Evolutionary conservation across 2,888 invertebrate genomes (phyloP), one percentile per base, ranked within the genome.

Genomic region (Phyllotreta cruciferae): DNA sequence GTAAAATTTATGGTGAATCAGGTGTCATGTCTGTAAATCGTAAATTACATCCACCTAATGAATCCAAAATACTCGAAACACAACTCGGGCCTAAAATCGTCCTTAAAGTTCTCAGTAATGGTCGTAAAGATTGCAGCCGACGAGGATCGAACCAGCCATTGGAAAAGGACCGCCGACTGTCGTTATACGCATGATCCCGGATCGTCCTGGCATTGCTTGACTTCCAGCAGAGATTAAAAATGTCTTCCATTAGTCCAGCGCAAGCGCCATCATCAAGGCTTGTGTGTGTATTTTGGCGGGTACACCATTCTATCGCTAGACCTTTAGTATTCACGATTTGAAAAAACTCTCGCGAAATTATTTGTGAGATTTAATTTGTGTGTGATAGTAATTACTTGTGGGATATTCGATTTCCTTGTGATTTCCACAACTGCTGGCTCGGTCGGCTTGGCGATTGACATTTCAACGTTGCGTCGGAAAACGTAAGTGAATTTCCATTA

Each of bases 1-100:
- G 35, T 49, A 35, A 49, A 49, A 49, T 49, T 49, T 49, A 49
- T 49, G 50, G 49, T 35, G 35, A 66, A 74, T 77, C 78, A 78
- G 77, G 78, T 79, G 79, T 74, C 74, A 72, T 67, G 75, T 74
- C 74, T 73, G 71, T 71, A 70, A 69, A 70, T 67, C 66, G 74
- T 78, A 78, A 78, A 78, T 78, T 76, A 75, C 72, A 74, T 71
- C 73, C 74, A 76, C 75, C 76, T 77, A 77, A 78, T 76, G 77
- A 78, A 75, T 75, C 76, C 73, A 72, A 76, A 77, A 75, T 74
- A 74, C 71, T 71, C 72, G 64, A 71, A 72, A 72, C 69, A 71
- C 73, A 69, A 73, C 71, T 69, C 63, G 68, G 24, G 66, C 70
- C 71, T 69, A 72, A 73, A 75, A 70, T 69, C 71, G 73, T 60